Base-by-base conservation (phyloP, 2,113 vertebrate genomes). In the Benthochromis sp. region DNA sequence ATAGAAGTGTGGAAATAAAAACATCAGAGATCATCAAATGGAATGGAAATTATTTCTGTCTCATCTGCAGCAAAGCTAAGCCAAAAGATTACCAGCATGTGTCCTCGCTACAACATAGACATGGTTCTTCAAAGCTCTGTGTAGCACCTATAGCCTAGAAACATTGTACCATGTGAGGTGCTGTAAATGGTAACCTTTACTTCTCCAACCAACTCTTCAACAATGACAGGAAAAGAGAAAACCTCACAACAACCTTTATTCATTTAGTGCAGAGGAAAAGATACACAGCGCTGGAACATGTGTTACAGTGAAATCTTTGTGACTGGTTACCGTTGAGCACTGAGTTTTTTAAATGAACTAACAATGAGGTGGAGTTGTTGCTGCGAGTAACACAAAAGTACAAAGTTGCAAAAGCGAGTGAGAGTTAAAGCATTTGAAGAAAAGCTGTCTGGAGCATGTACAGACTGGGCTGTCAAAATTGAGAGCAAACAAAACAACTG, bases 391-490 rank as follows among this genome's bases (percentile, higher is more conserved):
- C 27, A 59, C 55, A 31, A 6, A 59, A 3, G 55, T 59, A 31
- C 57, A 59, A 59, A 59, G 57, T 59, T 59, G 57, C 57, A 59
- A 59, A 59, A 59, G 13, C 3, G 1, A 59, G 24, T 59, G 55
- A 59, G 55, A 59, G 4, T 59, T 59, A 59, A 29, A 16, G 13
- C 29, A 57, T 57, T 57, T 16, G 24, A 57, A 59, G 55, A 27
- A 57, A 57, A 57, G 0, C 54, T 57, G 0, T 59, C 55, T 59
- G 55, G 1, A 59, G 14, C 0, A 59, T 59, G 2, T 59, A 2
- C 0, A 9, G 14, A 17, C 27, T 31, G 55, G 5, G 55, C 55
- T 6, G 55, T 59, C 55, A 59, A 0, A 59, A 59, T 0, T 59
- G 27, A 59, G 27, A 59, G 27, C 8, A 4, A 59, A 59, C 55